These are phyloP conservation scores for Eurytoma californica DNA, from an alignment of 2,888 invertebrate genomes.

Conservation along the genomic window DNA sequence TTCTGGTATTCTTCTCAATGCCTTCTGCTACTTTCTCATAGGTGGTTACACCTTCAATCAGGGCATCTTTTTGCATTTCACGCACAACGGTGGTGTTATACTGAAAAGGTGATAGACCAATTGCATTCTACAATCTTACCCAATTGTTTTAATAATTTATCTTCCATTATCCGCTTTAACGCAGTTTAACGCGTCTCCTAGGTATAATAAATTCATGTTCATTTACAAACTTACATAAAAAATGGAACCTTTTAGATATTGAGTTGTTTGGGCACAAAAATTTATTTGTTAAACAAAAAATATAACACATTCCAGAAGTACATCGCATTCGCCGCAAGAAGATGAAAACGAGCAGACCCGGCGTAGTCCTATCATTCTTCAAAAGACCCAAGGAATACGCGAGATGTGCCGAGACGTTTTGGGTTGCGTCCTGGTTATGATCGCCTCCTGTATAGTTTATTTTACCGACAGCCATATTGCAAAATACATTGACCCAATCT, in stretches of 20 bases:
- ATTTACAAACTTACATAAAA: too few relatives aligned
- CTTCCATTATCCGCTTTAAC: too few relatives aligned
- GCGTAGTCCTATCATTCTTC: constrained; percentile 67
- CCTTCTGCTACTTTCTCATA: constrained; percentile 86
- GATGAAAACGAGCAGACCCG: constrained; percentile 56
- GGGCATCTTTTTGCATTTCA: constrained; percentile 82
- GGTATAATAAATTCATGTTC: too few relatives aligned
- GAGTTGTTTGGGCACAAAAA: too few relatives aligned
- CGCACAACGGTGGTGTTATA: constrained; percentile 79
- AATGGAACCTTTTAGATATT: too few relatives aligned
- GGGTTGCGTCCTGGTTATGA: constrained; percentile 86
- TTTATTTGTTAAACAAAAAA: too few relatives aligned
- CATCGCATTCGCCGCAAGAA: constrained; percentile 56
- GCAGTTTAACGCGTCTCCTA: too few relatives aligned
- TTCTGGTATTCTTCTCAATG: constrained; percentile 84
- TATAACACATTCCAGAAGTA: constrained; percentile 64
- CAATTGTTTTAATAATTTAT: not conserved
- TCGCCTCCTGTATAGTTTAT: constrained; percentile 80
- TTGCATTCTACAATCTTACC: not conserved
- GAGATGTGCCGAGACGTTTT: constrained; percentile 81
- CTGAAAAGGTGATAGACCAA: constrained; percentile 72
- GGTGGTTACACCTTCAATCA: constrained; percentile 87
- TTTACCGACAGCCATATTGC: constrained; percentile 79
- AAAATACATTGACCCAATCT: constrained; percentile 84
- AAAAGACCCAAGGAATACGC: constrained; percentile 78